Conservation (phyloP, 1,140 invertebrate species). For the Drosophila subobscura region DNA sequence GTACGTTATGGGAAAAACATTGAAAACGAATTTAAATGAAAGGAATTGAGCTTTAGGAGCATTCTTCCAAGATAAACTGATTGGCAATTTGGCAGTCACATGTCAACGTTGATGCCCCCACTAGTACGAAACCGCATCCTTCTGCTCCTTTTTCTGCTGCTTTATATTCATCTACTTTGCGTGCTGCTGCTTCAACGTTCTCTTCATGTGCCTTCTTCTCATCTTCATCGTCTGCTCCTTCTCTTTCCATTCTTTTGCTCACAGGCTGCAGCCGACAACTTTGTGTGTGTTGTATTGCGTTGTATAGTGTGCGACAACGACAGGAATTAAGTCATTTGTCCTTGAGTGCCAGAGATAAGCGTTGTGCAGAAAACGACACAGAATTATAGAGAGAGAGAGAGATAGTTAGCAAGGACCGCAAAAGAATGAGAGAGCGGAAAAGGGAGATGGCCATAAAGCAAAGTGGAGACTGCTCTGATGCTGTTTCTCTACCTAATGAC, state of each 20-base stretch:
- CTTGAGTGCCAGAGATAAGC: constrained; percentile 75
- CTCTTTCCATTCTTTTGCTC: constrained; percentile 31
- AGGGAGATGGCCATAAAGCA: constrained; percentile 4
- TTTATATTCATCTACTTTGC: too few species aligned
- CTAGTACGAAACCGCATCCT: too few species aligned
- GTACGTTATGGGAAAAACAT: too few species aligned
- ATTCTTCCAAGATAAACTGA: too few species aligned
- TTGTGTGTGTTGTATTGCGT: constrained; percentile 42
- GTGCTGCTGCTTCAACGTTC: too few species aligned
- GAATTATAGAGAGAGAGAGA: background rate
- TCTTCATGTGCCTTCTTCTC: too few species aligned
- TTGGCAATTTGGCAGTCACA: too few species aligned
- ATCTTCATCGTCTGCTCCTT: background rate
- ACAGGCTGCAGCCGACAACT: constrained; percentile 42
- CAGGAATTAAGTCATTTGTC: constrained; percentile 81
- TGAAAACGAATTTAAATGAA: too few species aligned
- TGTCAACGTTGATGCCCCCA: too few species aligned
- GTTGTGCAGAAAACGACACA: constrained; percentile 18
- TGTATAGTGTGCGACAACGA: constrained; percentile 48
- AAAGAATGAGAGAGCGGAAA: background rate
- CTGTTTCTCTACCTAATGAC: constrained; percentile 35
- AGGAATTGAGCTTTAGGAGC: too few species aligned
- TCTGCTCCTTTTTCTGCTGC: too few species aligned
- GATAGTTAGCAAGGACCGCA: too few species aligned
- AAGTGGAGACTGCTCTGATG: constrained; percentile 15